These are phyloP conservation scores for Lineus longissimus DNA, from an alignment of 1,140 invertebrate species.

Conservation along the genomic window DNA sequence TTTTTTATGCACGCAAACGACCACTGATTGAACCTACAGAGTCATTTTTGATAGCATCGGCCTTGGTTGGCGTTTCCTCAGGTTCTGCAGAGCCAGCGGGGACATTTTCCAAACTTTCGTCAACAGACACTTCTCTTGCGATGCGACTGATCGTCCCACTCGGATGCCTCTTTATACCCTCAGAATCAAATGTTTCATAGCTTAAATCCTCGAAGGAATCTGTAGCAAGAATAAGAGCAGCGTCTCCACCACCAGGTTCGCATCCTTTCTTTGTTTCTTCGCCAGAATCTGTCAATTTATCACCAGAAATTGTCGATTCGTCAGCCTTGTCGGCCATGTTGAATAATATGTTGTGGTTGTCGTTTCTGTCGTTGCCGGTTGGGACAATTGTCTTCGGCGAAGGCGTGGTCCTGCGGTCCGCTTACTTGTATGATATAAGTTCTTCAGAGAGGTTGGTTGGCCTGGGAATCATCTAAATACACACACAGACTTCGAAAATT, in stretches of 20 bases:
- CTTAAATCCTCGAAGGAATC: conserved; percentile 32
- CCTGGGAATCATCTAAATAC: too few relatives aligned
- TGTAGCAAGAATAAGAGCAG: conserved; percentile 27
- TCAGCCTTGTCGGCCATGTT: too few relatives aligned
- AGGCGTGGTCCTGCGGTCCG: too few relatives aligned
- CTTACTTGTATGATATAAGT: too few relatives aligned
- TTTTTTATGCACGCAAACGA: too few relatives aligned
- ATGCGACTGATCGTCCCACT: conserved; percentile 18
- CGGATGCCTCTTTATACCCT: not conserved
- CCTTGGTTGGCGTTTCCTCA: conserved; percentile 16
- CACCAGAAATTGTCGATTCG: too few relatives aligned
- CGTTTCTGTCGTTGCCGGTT: too few relatives aligned
- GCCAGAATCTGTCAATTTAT: too few relatives aligned
- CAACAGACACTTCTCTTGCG: conserved; percentile 32
- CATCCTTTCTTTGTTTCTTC: not conserved
- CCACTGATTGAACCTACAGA: conserved; percentile 18
- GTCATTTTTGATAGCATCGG: conserved; percentile 12
- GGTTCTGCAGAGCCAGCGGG: conserved; percentile 3
- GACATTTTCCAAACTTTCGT: conserved; percentile 24
- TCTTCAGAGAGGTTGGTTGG: too few relatives aligned
- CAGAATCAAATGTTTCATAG: conserved; percentile 20
- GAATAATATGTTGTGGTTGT: too few relatives aligned
- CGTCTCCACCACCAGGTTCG: conserved; percentile 23
- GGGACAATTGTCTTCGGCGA: too few relatives aligned
- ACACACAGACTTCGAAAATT: too few relatives aligned